Evolutionary conservation across 2,888 invertebrate genomes (phyloP).

Genomic region (Lottia scabra): DNA sequence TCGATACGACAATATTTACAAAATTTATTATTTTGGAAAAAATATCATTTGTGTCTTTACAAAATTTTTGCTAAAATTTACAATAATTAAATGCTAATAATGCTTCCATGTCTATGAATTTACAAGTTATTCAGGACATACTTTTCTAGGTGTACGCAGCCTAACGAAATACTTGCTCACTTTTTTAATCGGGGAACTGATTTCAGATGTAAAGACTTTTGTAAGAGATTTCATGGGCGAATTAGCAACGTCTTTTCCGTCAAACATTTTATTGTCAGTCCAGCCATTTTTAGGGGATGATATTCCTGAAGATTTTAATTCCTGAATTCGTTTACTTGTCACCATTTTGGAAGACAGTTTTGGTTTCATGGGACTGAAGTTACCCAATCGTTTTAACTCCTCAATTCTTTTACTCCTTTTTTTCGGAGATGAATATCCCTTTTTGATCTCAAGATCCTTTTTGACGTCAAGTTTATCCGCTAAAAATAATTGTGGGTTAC

Average conservation of each 20-base stretch:
- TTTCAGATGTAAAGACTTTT: background rate
- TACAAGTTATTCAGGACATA: background rate
- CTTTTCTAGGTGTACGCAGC: background rate
- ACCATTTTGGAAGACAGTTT: no score
- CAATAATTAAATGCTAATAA: no score
- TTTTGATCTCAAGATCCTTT: background rate
- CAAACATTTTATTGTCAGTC: no score
- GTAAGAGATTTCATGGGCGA: background rate
- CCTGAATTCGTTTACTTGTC: no score
- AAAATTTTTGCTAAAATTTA: no score
- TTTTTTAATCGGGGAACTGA: background rate
- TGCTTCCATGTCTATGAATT: no score
- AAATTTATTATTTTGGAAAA: no score
- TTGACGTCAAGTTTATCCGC: background rate
- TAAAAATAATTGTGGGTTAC: background rate
- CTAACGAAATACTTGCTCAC: background rate
- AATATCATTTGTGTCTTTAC: no score
- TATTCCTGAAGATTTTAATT: no score
- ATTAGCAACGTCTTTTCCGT: background rate
- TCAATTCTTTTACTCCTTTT: background rate
- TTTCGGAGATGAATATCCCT: background rate
- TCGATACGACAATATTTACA: no score
- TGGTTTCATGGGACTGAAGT: background rate
- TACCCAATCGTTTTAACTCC: background rate
- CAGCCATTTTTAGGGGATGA: no score